A percentile compares a stretch with the other conserved stretches of the same genome.
phyloP scores from a whole-genome alignment of 2,888 invertebrate species.

The Lasius fuliginosus region DNA sequence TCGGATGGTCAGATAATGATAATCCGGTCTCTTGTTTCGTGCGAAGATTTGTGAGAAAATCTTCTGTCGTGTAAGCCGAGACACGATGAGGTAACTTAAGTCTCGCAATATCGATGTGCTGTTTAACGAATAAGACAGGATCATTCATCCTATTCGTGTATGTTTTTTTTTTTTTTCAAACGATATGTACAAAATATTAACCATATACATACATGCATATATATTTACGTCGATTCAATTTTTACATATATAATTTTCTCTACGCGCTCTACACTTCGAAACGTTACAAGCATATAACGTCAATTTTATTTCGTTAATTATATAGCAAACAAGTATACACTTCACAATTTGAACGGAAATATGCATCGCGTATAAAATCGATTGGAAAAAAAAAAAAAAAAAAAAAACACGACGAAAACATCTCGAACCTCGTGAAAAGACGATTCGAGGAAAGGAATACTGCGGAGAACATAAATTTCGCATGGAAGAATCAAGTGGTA shows the following conservation, averaged over 20 bases:
- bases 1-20: constrained; percentile 59
- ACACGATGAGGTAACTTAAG: constrained; percentile 24
- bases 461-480: constrained; percentile 40
- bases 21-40: constrained; percentile 66
- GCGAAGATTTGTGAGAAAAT: constrained; percentile 46
- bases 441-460: constrained; percentile 32
- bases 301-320: constrained; percentile 10
- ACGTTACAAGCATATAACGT: not conserved
- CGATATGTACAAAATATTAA: not conserved
- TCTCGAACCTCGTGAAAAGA: not conserved
- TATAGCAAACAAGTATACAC: not conserved
- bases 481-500: constrained; percentile 44
- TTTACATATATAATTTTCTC: not conserved
- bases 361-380: not conserved
- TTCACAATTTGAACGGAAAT: not conserved
- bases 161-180: not conserved
- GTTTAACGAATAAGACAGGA: constrained; percentile 8
- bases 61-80: constrained; percentile 5
- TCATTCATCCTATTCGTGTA: not conserved
- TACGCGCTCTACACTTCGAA: not conserved
- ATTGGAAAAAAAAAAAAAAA: constrained; percentile 19
- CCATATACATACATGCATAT: too few relatives aligned
- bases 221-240: not conserved
- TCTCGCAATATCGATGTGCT: constrained; percentile 14
- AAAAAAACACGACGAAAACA: constrained; percentile 13